phyloP scores from a whole-genome alignment of 2,797 vertebrate genomes.

The Sitta carolinensis region DNA sequence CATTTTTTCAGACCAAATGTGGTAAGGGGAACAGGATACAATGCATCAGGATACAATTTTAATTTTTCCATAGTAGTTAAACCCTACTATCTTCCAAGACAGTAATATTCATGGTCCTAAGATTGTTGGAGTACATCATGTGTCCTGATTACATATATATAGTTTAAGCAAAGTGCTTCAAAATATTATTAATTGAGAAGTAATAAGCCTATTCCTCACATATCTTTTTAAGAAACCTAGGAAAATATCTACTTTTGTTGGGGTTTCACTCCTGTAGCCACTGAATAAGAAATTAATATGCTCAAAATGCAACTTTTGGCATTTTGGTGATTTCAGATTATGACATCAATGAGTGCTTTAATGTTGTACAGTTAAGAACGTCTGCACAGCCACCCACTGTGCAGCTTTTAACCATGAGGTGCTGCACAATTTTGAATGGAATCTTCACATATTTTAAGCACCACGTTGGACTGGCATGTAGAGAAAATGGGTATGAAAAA shows the following conservation, averaged over 20 bases:
- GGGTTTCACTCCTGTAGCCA: neutral
- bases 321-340: neutral
- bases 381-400: neutral
- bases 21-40: neutral
- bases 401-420: neutral
- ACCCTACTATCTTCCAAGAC: neutral
- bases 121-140: neutral
- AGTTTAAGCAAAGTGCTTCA: neutral
- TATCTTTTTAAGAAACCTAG: neutral
- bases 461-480: neutral
- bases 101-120: neutral
- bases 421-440: neutral
- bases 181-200: neutral
- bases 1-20: neutral
- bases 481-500: neutral
- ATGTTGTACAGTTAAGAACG: neutral
- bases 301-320: neutral
- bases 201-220: neutral
- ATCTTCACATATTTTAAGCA: neutral
- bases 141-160: neutral
- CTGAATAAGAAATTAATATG: neutral
- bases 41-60: neutral
- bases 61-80: neutral
- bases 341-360: rapidly evolving
- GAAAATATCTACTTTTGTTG: neutral